Evolutionary conservation across 1,140 invertebrate genomes (phyloP).

Genomic region (Heliconius hewitsoni): DNA sequence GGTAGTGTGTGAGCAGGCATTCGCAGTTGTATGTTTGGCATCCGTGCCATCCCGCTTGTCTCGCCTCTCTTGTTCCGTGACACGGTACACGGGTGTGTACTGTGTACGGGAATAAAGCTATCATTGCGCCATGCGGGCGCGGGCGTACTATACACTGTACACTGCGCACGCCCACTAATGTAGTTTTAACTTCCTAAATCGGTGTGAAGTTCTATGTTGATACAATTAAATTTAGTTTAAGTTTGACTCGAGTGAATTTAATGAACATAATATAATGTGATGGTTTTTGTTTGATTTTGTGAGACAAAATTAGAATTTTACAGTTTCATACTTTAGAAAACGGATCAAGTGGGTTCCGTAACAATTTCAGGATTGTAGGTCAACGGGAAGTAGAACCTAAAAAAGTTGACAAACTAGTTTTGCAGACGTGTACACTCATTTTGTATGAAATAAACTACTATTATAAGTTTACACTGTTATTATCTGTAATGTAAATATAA

Average conservation of each 20-base stretch:
- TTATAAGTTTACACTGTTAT: too few relatives aligned
- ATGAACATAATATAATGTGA: neutral
- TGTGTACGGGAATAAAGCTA: constrained; percentile 11
- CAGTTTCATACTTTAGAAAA: neutral
- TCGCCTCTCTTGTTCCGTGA: constrained; percentile 30
- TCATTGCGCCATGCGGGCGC: constrained; percentile 8
- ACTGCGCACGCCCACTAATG: constrained; percentile 14
- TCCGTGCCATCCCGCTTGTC: constrained; percentile 29
- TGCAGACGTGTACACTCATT: too few relatives aligned
- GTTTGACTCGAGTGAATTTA: neutral
- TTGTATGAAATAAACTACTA: too few relatives aligned
- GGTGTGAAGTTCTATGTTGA: constrained; percentile 1
- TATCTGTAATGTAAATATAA: too few relatives aligned
- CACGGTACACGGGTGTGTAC: constrained; percentile 22
- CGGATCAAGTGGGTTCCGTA: neutral
- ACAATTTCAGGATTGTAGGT: too few relatives aligned
- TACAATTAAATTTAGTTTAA: constrained; percentile 7
- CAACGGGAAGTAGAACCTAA: too few relatives aligned
- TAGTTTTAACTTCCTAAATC: constrained; percentile 20
- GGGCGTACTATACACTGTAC: neutral
- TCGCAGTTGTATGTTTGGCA: constrained; percentile 35
- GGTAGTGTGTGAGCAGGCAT: constrained; percentile 35
- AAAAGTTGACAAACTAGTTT: too few relatives aligned
- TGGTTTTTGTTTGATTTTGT: neutral
- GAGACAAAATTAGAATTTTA: neutral